Evolutionary conservation across 2,888 invertebrate species (phyloP).

Genomic region (Tetropium fuscum): DNA sequence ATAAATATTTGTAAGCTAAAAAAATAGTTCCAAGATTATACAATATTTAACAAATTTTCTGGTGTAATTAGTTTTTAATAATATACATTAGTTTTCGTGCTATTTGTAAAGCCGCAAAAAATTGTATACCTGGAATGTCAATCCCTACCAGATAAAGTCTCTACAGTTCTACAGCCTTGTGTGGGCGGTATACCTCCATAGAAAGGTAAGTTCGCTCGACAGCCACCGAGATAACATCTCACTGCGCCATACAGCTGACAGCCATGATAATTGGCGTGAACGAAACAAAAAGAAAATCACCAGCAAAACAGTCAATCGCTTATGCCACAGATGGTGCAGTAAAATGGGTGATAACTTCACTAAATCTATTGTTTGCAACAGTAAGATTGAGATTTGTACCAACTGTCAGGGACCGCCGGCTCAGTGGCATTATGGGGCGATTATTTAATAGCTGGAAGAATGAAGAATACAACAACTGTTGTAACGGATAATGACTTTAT

Average conservation of each 20-base stretch:
- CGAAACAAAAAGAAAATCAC: slow-evolving; percentile 51
- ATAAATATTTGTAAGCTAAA: too few relatives aligned
- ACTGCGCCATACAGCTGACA: slow-evolving; percentile 56
- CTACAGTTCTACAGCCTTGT: slow-evolving; percentile 14
- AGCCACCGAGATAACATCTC: slow-evolving; percentile 41
- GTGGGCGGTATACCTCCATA: not conserved
- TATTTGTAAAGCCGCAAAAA: too few relatives aligned
- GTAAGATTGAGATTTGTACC: slow-evolving; percentile 28
- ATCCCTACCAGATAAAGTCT: slow-evolving; percentile 11
- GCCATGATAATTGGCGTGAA: slow-evolving; percentile 58
- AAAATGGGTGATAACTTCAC: slow-evolving; percentile 23
- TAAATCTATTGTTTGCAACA: slow-evolving; percentile 21
- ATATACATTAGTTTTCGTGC: too few relatives aligned
- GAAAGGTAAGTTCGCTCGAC: slow-evolving; percentile 18
- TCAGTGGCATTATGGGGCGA: slow-evolving; percentile 13
- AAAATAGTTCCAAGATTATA: too few relatives aligned
- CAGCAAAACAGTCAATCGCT: slow-evolving; percentile 42
- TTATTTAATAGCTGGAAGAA: slow-evolving; percentile 25
- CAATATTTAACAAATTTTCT: too few relatives aligned
- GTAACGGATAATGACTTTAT: slow-evolving; percentile 18
- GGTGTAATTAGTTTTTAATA: too few relatives aligned
- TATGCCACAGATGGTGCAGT: slow-evolving; percentile 30
- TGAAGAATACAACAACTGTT: slow-evolving; percentile 27
- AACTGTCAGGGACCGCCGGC: slow-evolving; percentile 24
- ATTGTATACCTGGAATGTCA: too few relatives aligned